phyloP scores from a whole-genome alignment of 2,797 vertebrate species.

The Notamacropus eugenii region DNA sequence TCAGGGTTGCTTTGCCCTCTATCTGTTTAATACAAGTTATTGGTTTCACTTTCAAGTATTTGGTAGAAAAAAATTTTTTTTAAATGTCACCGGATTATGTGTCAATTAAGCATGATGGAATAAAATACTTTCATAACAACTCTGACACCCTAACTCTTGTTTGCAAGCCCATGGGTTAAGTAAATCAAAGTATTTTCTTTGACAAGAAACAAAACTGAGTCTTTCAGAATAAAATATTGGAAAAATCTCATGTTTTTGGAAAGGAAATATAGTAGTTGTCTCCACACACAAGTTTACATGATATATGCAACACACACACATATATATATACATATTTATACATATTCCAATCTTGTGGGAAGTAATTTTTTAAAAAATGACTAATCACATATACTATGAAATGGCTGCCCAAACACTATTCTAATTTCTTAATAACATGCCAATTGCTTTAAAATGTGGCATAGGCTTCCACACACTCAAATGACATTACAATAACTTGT shows the following conservation, averaged over 20 bases:
- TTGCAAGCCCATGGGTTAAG: not conserved
- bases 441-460: slow-evolving; percentile 14
- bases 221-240: slow-evolving; percentile 33
- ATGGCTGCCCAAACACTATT: not conserved
- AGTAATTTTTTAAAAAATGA: not conserved
- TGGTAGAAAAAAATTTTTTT: not conserved
- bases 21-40: slow-evolving; percentile 5
- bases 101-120: not conserved
- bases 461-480: slow-evolving; percentile 44
- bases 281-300: slow-evolving; percentile 43
- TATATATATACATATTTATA: not conserved
- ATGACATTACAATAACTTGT: slow-evolving; percentile 25
- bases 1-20: not conserved
- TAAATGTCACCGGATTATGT: not conserved
- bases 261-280: slow-evolving; percentile 34
- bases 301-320: slow-evolving; percentile 1
- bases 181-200: slow-evolving; percentile 56
- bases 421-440: not conserved
- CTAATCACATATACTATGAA: not conserved
- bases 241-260: not conserved
- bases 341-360: not conserved
- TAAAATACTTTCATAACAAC: not conserved
- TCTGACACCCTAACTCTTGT: not conserved
- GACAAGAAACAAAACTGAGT: slow-evolving; percentile 36
- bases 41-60: slow-evolving; percentile 66